Evolutionary conservation across 2,113 vertebrate species (phyloP).

Genomic region (Acinonyx jubatus): DNA sequence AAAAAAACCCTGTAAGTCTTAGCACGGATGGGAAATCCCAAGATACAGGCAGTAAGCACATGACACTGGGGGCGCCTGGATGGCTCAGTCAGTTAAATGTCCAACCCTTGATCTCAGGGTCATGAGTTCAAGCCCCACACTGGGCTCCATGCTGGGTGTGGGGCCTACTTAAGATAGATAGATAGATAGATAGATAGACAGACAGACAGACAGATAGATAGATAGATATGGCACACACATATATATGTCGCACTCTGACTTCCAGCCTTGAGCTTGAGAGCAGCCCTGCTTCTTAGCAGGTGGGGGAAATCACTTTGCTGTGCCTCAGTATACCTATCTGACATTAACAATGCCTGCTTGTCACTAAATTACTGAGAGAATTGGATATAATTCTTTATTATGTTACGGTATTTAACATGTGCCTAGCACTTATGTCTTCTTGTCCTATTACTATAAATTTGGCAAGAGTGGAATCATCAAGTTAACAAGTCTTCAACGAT

Average conservation of each 20-base stretch:
- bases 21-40: not conserved
- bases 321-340: not conserved
- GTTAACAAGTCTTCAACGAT: not conserved
- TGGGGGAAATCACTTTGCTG: not conserved
- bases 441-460: not conserved
- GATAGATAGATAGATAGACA: too few species aligned
- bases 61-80: too few species aligned
- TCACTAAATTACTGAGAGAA: not conserved
- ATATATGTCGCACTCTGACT: not conserved
- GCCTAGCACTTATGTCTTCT: not conserved
- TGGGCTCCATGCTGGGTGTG: too few species aligned
- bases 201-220: too few species aligned
- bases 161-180: too few species aligned
- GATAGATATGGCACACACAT: too few species aligned
- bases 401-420: not conserved
- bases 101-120: too few species aligned
- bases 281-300: not conserved
- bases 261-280: not conserved
- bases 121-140: too few species aligned
- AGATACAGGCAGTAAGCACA: rapidly evolving
- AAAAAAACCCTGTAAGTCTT: not conserved
- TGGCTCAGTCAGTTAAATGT: too few species aligned
- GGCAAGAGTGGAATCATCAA: not conserved
- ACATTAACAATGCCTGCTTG: not conserved
- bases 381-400: not conserved